phyloP scores from a whole-genome alignment of 1,140 invertebrate species.

The Tetraneura akinire region DNA sequence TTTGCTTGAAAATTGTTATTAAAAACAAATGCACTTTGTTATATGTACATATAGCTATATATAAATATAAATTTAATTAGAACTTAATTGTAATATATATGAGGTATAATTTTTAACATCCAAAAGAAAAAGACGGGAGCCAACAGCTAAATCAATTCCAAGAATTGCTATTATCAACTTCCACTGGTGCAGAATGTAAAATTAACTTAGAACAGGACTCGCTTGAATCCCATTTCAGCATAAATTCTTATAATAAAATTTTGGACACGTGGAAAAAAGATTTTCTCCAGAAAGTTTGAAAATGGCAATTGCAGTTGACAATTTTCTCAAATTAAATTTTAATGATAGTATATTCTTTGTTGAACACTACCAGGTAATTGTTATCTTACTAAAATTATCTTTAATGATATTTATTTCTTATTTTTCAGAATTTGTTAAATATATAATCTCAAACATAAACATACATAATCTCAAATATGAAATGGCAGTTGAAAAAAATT shows the following conservation, averaged over 20 bases:
- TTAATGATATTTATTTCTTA: not conserved
- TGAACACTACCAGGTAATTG: not conserved
- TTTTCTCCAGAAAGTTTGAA: not conserved
- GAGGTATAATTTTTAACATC: not conserved
- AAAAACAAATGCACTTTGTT: not conserved
- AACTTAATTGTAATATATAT: not conserved
- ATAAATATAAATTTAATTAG: not conserved
- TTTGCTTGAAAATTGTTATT: not conserved
- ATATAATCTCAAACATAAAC: too few relatives aligned
- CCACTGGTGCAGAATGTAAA: not conserved
- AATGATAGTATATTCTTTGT: conserved; percentile 18
- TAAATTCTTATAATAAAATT: conserved; percentile 4
- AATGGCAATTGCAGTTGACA: conserved; percentile 5
- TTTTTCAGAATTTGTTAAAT: conserved; percentile 15
- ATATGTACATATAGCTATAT: too few relatives aligned
- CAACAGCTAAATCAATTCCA: not conserved
- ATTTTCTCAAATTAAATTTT: conserved; percentile 14
- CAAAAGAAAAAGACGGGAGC: not conserved
- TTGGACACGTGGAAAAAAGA: not conserved
- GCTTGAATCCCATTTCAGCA: not conserved
- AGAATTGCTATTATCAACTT: not conserved
- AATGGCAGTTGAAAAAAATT: not conserved
- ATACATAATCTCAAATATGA: not conserved
- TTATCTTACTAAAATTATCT: not conserved
- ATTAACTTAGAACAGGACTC: not conserved